Base-by-base conservation (phyloP, 35 echinoderm and acorn worm genomes). In the Hemicentrotus pulcherrimus region DNA sequence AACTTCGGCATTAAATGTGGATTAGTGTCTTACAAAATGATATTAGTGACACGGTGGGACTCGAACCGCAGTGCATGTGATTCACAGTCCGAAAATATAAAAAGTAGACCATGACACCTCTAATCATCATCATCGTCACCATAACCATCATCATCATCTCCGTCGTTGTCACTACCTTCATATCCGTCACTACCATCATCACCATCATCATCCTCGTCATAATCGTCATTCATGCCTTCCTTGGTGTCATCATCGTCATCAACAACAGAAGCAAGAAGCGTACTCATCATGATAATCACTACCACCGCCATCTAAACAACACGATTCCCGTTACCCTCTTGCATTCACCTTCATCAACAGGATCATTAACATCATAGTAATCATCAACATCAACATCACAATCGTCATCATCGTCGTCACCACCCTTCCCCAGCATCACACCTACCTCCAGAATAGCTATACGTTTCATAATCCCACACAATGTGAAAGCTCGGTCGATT, bases 401-500 rank as follows among this genome's bases (percentile, higher is more conserved):
- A 71, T 70, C 61, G 24, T 24, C 61, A 24, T 28, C 65, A 2
- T n/a, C 65, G 22, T 78, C 65, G 19, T 78, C 65, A 78, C 0
- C 22, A 28, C 19, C 61, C 2, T n/a, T 78, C 19, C 7, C 19
- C 65, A 4, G 0, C 24, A 78, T 78, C 22, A 70, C 87, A 18
- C 0, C 24, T 90, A 90, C 88, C 88, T 90, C 88, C 19, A 90
- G 32, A 7, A 90, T 10, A 24, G 32, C 46, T 41, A 90, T 90
- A 0, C 32, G 32, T 58, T 47, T 93, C 91, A 93, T 93, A 93
- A 14, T 93, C 45, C 46, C 88, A 71, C 96, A 97, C 9, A 97
- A 71, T 61, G 96, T 95, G 88, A 96, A 95, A 0, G 94, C 97
- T 22, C 96, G 47, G 41, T 96, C 91, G 30, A 99, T 97, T 8